Evolutionary conservation across 1,140 invertebrate genomes (phyloP).

Genomic region (Batillaria attramentaria): DNA sequence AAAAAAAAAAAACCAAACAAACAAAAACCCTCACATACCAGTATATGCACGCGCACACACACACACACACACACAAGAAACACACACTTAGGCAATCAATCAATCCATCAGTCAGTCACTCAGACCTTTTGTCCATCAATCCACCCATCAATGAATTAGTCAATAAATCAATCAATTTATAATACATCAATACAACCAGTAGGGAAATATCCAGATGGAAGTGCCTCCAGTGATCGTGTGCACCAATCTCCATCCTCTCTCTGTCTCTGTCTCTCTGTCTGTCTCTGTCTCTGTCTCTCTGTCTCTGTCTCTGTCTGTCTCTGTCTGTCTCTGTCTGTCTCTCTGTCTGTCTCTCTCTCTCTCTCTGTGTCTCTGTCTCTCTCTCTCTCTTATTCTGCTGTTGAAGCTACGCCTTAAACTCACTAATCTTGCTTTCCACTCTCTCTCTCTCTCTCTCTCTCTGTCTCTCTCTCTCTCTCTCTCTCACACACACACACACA

Average conservation of each 20-base stretch:
- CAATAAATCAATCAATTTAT: no score
- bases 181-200: no score
- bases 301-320: neutral
- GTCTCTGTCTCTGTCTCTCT: neutral
- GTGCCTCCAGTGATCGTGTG: neutral
- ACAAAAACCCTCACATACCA: no score
- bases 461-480: neutral
- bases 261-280: neutral
- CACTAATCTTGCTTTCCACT: neutral
- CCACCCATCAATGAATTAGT: no score
- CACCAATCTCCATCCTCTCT: neutral
- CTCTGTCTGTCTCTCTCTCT: neutral
- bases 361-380: neutral
- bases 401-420: neutral
- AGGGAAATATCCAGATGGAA: no score
- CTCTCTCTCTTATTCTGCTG: neutral
- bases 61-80: no score
- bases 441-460: neutral
- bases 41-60: no score
- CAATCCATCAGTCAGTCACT: no score
- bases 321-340: neutral
- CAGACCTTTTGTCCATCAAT: neutral
- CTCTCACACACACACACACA: neutral
- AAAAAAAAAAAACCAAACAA: no score
- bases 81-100: no score